Evolutionary conservation across 2,113 vertebrate genomes (phyloP), one percentile per base, ranked within the genome.

Genomic region (Chauna torquata): DNA sequence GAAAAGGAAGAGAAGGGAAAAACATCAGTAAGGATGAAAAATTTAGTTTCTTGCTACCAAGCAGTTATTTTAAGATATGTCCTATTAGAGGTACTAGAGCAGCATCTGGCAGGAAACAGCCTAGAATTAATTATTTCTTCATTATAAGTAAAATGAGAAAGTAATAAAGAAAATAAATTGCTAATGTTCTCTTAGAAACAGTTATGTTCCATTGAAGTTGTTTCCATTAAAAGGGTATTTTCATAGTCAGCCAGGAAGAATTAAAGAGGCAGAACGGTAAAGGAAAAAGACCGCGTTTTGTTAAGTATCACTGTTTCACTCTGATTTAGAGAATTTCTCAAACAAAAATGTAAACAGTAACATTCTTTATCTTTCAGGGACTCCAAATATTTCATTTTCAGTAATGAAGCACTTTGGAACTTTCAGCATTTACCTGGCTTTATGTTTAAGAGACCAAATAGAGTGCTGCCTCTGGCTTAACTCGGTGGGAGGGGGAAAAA

Each of bases 41-140:
- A 72, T 30, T 72, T 45, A 19, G 8, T 79, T 92, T 86, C 52
- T 95, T 92, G 49, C 88, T 87, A 47, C 49, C 49, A 80, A 77
- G 68, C 38, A 88, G 91, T 95, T 97, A 94, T 96, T 96, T 97
- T 97, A 94, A 95, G 92, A 62, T 77, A 82, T 36, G 54, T 92
- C 68, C 82, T 95, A 59, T 92, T 94, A 85, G 81, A 96, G 81
- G 87, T 96, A 85, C 82, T 94, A 96, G 90, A 94, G 92, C 47
- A 92, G 70, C 93, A 95, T 94, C 96, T 96, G 96, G 89, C 92
- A 96, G 88, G 94, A 95, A 95, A 70, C 25, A 87, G 77, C 76
- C 36, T 76, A 91, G 88, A 94, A 96, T 84, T 89, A 95, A 95
- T 95, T 94, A 95, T 96, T 97, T 94, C 66, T 95, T 93, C 59